A percentile compares a stretch with the other conserved stretches of the same genome.
Conservation (phyloP, 2,888 invertebrate genomes). For the Diaphora mendica region DNA sequence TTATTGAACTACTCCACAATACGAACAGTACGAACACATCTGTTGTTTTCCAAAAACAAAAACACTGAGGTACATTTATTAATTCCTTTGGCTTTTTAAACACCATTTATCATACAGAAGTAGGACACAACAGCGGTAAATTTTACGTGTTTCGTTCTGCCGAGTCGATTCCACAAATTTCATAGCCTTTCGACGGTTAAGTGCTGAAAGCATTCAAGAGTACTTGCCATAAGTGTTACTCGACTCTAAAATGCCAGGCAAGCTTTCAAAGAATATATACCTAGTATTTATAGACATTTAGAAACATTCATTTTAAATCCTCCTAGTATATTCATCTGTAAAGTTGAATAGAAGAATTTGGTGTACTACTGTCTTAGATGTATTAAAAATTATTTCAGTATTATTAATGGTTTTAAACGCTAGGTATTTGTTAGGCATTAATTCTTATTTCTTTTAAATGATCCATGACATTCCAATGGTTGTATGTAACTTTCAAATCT, state of each 20-base stretch:
- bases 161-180: conserved; percentile 39
- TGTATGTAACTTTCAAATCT: too few relatives aligned
- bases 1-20: not conserved
- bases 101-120: conserved; percentile 23
- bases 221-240: conserved; percentile 44
- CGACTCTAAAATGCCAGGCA: conserved; percentile 48
- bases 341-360: conserved; percentile 7
- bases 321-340: conserved; percentile 11
- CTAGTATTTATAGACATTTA: conserved; percentile 27
- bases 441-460: not conserved
- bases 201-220: conserved; percentile 45
- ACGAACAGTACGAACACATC: not conserved
- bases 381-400: not conserved
- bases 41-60: not conserved
- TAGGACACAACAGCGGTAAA: conserved; percentile 27
- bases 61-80: not conserved
- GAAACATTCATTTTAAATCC: conserved; percentile 18
- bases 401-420: not conserved
- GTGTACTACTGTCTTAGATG: too few relatives aligned
- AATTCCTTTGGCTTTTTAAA: conserved; percentile 8
- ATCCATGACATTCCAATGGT: too few relatives aligned
- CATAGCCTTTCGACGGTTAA: conserved; percentile 37
- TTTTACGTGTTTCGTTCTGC: conserved; percentile 24
- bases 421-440: not conserved
- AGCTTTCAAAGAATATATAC: conserved; percentile 43